Conservation (phyloP, 2,888 invertebrate genomes). For the Reticulitermes lucifugus region DNA sequence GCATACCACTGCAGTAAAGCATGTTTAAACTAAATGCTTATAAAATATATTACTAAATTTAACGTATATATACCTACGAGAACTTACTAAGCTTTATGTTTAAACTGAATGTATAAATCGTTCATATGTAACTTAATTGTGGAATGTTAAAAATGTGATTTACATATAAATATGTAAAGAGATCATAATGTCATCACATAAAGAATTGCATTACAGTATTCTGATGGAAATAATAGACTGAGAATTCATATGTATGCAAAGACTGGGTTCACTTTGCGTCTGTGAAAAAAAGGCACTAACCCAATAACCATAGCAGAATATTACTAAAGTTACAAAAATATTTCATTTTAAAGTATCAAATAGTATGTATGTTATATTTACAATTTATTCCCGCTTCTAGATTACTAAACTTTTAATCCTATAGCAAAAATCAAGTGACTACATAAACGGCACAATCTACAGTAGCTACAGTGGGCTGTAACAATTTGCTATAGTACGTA, state of each 20-base stretch:
- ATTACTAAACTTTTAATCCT: background rate
- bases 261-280: background rate
- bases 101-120: no score
- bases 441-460: background rate
- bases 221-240: background rate
- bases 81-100: no score
- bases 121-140: background rate
- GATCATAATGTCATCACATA: background rate
- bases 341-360: slow-evolving; percentile 14
- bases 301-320: slow-evolving; percentile 24
- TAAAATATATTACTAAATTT: no score
- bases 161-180: background rate
- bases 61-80: no score
- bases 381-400: background rate
- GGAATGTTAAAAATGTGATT: slow-evolving; percentile 1
- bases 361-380: no score
- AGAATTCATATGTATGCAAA: slow-evolving; percentile 24
- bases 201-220: background rate
- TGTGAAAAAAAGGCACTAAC: slow-evolving; percentile 25
- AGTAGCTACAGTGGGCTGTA: background rate
- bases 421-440: background rate
- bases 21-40: no score
- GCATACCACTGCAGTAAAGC: no score
- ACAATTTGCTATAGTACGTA: background rate
- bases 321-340: slow-evolving; percentile 29